A percentile compares a stretch with the other conserved stretches of the same genome.
Conservation (phyloP, 2,113 vertebrate species). For the Podiceps cristatus region DNA sequence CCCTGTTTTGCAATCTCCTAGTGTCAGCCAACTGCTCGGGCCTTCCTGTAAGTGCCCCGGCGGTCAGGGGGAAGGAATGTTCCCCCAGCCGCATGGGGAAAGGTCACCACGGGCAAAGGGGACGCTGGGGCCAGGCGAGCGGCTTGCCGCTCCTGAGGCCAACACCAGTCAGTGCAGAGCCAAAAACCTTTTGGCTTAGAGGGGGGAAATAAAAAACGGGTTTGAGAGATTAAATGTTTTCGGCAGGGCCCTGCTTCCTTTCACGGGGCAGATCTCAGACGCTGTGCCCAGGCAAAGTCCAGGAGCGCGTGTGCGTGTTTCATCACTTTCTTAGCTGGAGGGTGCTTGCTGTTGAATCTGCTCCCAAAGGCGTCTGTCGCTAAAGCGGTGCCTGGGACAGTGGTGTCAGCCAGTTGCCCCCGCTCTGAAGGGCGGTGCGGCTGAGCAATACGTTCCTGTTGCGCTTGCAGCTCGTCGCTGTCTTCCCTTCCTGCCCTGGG, state of each 20-base stretch:
- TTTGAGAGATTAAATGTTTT: background rate
- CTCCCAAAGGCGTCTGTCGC: background rate
- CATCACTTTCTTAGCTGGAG: background rate
- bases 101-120: conserved; percentile 42
- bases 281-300: background rate
- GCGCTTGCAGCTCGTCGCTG: background rate
- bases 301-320: background rate
- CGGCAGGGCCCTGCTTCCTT: background rate
- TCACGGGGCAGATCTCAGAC: background rate
- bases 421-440: background rate
- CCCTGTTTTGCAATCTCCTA: background rate
- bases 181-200: background rate
- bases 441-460: rapidly evolving
- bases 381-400: background rate
- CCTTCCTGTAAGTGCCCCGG: background rate
- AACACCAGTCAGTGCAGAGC: background rate
- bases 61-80: conserved; percentile 26
- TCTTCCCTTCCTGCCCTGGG: background rate
- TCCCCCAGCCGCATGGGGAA: background rate
- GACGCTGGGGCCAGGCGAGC: background rate
- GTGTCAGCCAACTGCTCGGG: background rate
- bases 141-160: background rate
- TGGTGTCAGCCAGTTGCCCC: background rate
- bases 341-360: background rate
- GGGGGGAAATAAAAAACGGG: background rate